phyloP scores from a whole-genome alignment of 2,797 vertebrate genomes.

The Melanotaenia nigrans region DNA sequence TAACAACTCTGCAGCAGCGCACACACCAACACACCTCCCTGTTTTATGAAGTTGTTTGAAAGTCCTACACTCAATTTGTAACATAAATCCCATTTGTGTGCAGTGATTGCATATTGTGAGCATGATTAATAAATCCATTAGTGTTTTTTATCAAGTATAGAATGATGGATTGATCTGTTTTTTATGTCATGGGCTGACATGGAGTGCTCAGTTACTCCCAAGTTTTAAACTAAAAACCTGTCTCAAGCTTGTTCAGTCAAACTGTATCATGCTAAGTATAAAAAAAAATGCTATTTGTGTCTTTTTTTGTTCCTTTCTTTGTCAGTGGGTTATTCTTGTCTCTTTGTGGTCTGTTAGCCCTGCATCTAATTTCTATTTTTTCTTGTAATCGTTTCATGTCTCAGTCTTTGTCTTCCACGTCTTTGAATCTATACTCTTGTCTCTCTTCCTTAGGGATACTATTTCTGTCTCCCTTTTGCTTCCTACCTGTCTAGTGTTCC shows the following conservation, averaged over 20 bases:
- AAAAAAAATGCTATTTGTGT: background rate
- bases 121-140: background rate
- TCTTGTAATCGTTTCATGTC: background rate
- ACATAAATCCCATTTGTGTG: background rate
- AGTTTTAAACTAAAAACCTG: background rate
- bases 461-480: slow-evolving; percentile 20
- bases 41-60: background rate
- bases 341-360: background rate
- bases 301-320: background rate
- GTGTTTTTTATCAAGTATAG: background rate
- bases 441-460: slow-evolving; percentile 4
- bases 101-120: background rate
- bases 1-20: too few relatives aligned
- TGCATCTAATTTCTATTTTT: slow-evolving; percentile 4
- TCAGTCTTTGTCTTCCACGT: slow-evolving; percentile 3
- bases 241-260: background rate
- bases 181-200: background rate
- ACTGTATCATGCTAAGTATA: background rate
- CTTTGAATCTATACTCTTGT: slow-evolving; percentile 10
- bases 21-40: background rate
- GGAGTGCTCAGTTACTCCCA: background rate
- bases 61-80: background rate
- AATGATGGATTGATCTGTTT: background rate
- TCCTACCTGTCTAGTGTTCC: slow-evolving; percentile 3
- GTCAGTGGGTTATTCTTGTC: background rate